A percentile compares a stretch with the other conserved stretches of the same genome.
Conservation (phyloP, 2,113 vertebrate species). For the Corynorhinus townsendii region DNA sequence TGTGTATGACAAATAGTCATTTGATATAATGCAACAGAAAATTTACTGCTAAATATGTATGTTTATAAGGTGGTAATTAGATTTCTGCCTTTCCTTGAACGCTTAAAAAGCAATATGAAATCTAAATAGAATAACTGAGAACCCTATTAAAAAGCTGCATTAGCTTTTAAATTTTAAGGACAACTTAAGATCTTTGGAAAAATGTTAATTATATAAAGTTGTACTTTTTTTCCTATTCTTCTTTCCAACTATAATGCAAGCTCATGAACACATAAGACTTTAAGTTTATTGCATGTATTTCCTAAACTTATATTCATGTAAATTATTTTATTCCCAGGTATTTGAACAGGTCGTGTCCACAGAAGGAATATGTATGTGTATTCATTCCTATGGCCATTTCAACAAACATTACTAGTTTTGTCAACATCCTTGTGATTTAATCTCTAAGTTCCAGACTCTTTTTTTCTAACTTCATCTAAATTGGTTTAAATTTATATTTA, state of each 20-base stretch:
- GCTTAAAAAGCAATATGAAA: neutral
- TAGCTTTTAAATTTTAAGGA: conserved; percentile 54
- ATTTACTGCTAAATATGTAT: conserved; percentile 53
- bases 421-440: neutral
- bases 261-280: neutral
- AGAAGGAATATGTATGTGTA: neutral
- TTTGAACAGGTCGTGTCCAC: neutral
- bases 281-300: conserved; percentile 41
- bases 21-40: neutral
- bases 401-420: neutral
- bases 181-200: conserved; percentile 48
- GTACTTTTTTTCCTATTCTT: neutral
- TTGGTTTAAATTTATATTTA: neutral
- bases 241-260: neutral
- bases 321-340: conserved; percentile 26
- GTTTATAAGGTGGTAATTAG: conserved; percentile 61
- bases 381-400: neutral
- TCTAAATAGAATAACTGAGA: neutral
- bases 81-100: conserved; percentile 22
- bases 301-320: conserved; percentile 40
- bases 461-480: neutral
- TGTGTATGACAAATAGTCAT: neutral
- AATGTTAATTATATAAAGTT: conserved; percentile 26
- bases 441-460: neutral
- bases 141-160: neutral